Percentiles rank a stretch among this genome's conserved stretches.
phyloP scores from a whole-genome alignment of 2,888 invertebrate species.

The Temnothorax unifasciatus region DNA sequence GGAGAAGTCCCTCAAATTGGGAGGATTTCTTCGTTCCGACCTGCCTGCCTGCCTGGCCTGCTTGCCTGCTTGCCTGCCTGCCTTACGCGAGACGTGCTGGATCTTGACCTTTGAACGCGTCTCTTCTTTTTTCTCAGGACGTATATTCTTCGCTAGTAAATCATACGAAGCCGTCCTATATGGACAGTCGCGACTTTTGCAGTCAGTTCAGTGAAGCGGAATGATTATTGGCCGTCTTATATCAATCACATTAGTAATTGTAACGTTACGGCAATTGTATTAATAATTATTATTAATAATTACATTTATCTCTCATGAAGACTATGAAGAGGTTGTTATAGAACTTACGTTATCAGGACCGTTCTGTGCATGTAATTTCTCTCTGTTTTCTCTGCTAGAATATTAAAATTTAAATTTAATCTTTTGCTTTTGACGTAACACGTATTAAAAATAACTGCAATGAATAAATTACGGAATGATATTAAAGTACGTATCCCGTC shows the following conservation, averaged over 20 bases:
- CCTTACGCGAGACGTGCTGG: slow-evolving; percentile 60
- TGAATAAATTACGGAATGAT: not conserved
- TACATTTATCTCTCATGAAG: not conserved
- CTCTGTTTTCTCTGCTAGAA: not conserved
- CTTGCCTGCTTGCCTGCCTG: not conserved
- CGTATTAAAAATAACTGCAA: not conserved
- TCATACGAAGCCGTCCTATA: slow-evolving; percentile 9
- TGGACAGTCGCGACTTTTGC: not conserved
- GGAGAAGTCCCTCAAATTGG: slow-evolving; percentile 83
- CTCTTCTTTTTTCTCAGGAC: slow-evolving; percentile 20
- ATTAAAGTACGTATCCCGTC: not conserved
- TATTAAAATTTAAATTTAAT: not conserved
- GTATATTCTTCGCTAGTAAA: slow-evolving; percentile 32
- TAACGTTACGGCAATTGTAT: not conserved
- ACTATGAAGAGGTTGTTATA: not conserved
- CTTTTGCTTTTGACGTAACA: not conserved
- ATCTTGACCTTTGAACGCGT: slow-evolving; percentile 68
- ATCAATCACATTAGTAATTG: slow-evolving; percentile 13
- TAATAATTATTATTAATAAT: slow-evolving; percentile 19
- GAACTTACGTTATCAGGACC: not conserved
- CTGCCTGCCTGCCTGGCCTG: slow-evolving; percentile 6
- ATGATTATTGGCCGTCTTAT: not conserved
- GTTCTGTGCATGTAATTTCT: not conserved
- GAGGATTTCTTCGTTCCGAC: slow-evolving; percentile 79
- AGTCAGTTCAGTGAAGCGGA: not conserved